These are phyloP conservation scores for Pedetes capensis DNA, from an alignment of 2,113 vertebrate species.

Conservation along the genomic window DNA sequence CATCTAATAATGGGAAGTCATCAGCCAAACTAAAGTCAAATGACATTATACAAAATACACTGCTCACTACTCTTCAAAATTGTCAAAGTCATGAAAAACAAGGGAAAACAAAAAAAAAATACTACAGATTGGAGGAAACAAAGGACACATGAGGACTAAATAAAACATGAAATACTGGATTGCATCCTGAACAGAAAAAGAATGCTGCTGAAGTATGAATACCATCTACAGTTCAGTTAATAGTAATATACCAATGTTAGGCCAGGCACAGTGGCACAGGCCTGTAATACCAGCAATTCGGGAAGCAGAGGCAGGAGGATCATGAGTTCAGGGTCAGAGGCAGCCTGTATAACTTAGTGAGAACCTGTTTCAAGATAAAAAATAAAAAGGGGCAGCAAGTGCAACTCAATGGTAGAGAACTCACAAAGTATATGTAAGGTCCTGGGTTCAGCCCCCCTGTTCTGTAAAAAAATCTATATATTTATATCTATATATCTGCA, in stretches of 20 bases:
- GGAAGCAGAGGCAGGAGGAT: too few species aligned
- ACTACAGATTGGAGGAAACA: not conserved
- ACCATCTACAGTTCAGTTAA: not conserved
- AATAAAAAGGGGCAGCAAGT: too few species aligned
- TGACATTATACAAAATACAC: not conserved
- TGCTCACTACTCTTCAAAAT: not conserved
- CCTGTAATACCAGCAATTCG: too few species aligned
- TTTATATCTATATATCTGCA: too few species aligned
- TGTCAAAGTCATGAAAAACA: constrained; percentile 5
- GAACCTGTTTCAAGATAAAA: too few species aligned
- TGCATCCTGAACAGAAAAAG: not conserved
- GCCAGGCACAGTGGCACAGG: too few species aligned
- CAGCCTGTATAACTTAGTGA: too few species aligned
- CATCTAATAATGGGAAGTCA: not conserved
- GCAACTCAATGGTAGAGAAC: too few species aligned
- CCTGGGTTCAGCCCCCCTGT: too few species aligned
- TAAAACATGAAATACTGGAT: not conserved
- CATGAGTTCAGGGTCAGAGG: too few species aligned
- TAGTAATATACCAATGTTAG: not conserved
- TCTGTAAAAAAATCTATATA: too few species aligned
- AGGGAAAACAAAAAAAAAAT: not conserved
- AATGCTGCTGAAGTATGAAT: not conserved
- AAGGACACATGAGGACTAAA: not conserved
- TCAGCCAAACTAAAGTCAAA: not conserved
- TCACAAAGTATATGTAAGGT: too few species aligned